phyloP scores from a whole-genome alignment of 2,797 vertebrate genomes.

The Schizopygopsis malacanthus region DNA sequence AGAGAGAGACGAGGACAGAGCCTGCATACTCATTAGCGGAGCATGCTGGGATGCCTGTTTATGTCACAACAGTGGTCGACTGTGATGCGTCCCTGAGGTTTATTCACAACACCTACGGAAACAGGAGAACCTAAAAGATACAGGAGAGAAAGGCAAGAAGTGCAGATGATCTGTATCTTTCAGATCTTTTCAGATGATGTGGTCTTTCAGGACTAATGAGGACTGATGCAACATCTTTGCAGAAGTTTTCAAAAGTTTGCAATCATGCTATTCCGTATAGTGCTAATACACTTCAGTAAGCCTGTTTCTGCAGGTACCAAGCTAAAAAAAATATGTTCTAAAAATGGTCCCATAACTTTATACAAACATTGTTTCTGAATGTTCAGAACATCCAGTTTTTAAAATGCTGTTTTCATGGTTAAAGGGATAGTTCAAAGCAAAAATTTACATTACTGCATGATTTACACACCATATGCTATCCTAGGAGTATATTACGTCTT shows the following conservation, averaged over 20 bases:
- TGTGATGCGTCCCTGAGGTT: constrained; percentile 7
- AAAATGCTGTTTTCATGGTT: neutral
- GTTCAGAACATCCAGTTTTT: neutral
- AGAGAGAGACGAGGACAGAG: neutral
- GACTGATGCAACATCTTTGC: neutral
- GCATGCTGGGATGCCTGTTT: constrained; percentile 26
- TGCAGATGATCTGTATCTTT: neutral
- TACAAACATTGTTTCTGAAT: neutral
- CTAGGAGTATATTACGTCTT: no score
- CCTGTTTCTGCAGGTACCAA: neutral
- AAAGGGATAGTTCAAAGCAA: no score
- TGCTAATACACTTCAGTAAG: no score
- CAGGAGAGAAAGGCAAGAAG: neutral
- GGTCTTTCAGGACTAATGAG: neutral
- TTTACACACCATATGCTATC: no score
- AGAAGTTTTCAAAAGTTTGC: constrained; percentile 9
- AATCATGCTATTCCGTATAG: neutral
- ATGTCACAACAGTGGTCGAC: constrained; percentile 22
- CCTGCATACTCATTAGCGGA: constrained; percentile 36
- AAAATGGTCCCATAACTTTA: neutral
- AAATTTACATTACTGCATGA: no score
- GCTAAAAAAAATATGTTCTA: neutral
- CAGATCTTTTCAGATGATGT: no score
- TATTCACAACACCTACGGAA: constrained; percentile 26
- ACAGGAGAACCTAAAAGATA: neutral